These are phyloP conservation scores for Pseudonaja textilis DNA, from an alignment of 2,113 vertebrate genomes.

Conservation along the genomic window DNA sequence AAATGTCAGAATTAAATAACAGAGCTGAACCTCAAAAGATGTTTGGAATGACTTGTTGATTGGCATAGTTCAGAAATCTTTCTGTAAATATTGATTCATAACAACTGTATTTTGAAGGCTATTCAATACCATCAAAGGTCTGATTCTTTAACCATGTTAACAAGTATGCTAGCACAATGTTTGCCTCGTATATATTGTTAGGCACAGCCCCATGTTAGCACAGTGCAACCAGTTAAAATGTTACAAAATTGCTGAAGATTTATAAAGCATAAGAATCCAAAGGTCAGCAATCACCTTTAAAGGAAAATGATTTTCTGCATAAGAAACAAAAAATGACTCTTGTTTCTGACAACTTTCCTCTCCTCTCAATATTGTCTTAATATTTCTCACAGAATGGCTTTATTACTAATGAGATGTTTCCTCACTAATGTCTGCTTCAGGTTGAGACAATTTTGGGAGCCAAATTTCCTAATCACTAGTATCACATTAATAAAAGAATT, in stretches of 20 bases:
- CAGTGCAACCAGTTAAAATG: not conserved
- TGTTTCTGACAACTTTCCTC: no score
- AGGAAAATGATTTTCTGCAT: not conserved
- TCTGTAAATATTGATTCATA: not conserved
- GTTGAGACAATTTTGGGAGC: conserved; percentile 68
- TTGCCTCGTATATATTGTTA: not conserved
- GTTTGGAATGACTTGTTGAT: not conserved
- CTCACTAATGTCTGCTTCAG: conserved; percentile 56
- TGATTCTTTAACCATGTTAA: not conserved
- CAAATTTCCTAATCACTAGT: conserved; percentile 64
- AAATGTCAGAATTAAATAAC: not conserved
- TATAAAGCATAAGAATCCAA: not conserved
- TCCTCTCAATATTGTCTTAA: conserved; percentile 47
- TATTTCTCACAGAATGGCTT: conserved; percentile 68
- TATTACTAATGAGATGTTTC: conserved; percentile 59
- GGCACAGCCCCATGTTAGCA: not conserved
- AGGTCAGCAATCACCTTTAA: not conserved
- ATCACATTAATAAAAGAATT: conserved; percentile 73
- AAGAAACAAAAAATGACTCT: not conserved
- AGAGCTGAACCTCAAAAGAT: not conserved
- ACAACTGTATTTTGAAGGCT: not conserved
- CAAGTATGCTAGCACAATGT: not conserved
- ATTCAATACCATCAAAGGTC: not conserved
- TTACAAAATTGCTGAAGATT: not conserved
- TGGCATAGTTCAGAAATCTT: not conserved